Base-by-base conservation (phyloP, 2,888 invertebrate genomes). In the Xiphydria camelus region DNA sequence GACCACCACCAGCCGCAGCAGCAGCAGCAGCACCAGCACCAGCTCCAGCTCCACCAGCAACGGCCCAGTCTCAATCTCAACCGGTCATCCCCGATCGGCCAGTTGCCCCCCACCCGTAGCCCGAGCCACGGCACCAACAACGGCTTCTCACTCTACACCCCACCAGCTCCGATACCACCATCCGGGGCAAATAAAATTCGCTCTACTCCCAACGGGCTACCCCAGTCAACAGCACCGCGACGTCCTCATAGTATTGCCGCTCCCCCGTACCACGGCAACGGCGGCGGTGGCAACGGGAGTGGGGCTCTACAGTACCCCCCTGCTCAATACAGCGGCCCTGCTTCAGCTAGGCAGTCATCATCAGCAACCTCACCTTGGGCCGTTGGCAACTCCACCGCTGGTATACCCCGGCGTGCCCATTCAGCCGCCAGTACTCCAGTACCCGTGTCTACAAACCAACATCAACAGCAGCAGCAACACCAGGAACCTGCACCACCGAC, bases 201-300 rank as follows among this genome's bases (percentile, higher is more conserved):
- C 53, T 67, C 73, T 57, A 64, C 68, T 53, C 68, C 70, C 58
- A 72, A 72, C 58, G 72, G 72, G 49, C 21, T 68, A 54, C 59
- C 71, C 53, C 66, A 68, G 45, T 57, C 70, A 53, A 29, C 61
- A 55, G 55, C 66, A 54, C 57, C 69, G 61, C 75, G 82, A 52
- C 76, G 82, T 62, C 80, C 83, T 49, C 79, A 80, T 62, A 82
- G 82, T 67, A 81, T 80, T 55, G 76, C 80, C 62, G 75, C 78
- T 31, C 76, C 80, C 54, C 77, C 81, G 34, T 70, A 66, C 68
- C 64, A 59, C 66, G 78, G 58, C 73, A 79, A 57, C 70, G 83
- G 57, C 73, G 79, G 57, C 70, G 83, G 41, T 83, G 83, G 42
- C 84, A 81, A 66, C 33, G 26, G 35, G 37, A 29, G 10, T 29